Conservation (phyloP, 2,797 vertebrate species). For the Sciurus carolinensis region DNA sequence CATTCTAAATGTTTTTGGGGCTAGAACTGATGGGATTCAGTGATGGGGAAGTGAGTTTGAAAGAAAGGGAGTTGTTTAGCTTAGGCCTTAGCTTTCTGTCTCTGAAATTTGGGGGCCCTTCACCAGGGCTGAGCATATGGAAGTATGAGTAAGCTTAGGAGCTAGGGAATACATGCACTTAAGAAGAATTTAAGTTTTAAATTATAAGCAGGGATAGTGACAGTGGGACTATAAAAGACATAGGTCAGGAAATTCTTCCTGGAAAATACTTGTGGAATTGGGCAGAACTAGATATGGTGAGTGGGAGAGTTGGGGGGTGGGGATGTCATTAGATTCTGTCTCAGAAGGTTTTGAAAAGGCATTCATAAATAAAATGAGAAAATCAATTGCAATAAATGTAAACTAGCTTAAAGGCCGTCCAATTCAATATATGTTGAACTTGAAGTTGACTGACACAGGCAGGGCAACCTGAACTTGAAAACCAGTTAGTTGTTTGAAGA, state of each 20-base stretch:
- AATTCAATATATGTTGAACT: neutral
- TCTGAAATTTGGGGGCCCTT: neutral
- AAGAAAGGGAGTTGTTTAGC: neutral
- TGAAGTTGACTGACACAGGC: conserved; percentile 28
- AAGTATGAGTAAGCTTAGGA: neutral
- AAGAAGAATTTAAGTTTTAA: neutral
- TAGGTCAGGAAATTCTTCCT: neutral
- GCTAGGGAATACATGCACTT: neutral
- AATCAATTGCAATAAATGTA: neutral
- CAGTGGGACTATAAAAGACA: neutral
- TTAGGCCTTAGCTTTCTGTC: neutral
- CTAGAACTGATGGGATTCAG: neutral
- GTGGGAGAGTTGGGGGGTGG: neutral
- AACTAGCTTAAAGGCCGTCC: neutral
- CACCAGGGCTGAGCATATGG: neutral
- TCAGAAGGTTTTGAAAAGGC: conserved; percentile 53
- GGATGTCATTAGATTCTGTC: neutral
- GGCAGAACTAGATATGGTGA: neutral
- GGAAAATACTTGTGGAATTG: neutral
- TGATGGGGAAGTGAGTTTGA: neutral
- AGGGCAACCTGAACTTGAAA: conserved; percentile 26
- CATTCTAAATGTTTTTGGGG: neutral
- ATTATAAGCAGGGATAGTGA: neutral
- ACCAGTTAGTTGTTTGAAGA: conserved; percentile 22
- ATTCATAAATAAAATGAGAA: conserved; percentile 53